These are phyloP conservation scores for Loripinus fragilis DNA, from an alignment of 2,888 invertebrate species.

Conservation along the genomic window DNA sequence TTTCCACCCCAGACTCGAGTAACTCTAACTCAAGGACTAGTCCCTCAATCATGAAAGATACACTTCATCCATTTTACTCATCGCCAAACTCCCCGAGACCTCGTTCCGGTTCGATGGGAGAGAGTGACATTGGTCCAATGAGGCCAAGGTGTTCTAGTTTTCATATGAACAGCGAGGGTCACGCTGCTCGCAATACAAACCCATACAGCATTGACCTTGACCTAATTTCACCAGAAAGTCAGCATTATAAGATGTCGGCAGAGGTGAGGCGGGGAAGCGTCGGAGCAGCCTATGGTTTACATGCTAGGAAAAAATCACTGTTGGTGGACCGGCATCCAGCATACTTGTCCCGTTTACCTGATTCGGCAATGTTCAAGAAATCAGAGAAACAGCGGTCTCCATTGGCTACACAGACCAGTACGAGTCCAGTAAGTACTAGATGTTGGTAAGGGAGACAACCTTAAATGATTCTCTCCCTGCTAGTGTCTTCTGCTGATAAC, in stretches of 20 bases:
- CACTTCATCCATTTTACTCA: slow-evolving; percentile 66
- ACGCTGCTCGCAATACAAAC: slow-evolving; percentile 67
- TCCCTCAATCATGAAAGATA: slow-evolving; percentile 66
- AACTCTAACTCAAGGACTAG: slow-evolving; percentile 69
- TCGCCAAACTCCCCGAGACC: slow-evolving; percentile 70
- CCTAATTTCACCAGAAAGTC: slow-evolving; percentile 60
- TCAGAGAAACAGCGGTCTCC: slow-evolving; percentile 59
- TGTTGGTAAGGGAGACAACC: too few relatives aligned
- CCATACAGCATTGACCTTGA: slow-evolving; percentile 54
- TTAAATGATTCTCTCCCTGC: too few relatives aligned
- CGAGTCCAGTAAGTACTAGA: slow-evolving; percentile 1
- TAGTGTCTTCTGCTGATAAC: too few relatives aligned
- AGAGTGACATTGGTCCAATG: slow-evolving; percentile 70
- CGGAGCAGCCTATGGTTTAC: slow-evolving; percentile 74
- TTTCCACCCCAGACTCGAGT: slow-evolving; percentile 69
- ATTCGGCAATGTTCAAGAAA: slow-evolving; percentile 51
- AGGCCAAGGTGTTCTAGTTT: slow-evolving; percentile 78
- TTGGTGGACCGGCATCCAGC: slow-evolving; percentile 74
- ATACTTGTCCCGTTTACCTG: slow-evolving; percentile 64
- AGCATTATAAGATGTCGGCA: slow-evolving; percentile 66
- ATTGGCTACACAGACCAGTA: slow-evolving; percentile 32
- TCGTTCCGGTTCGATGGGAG: slow-evolving; percentile 74
- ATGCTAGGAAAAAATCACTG: slow-evolving; percentile 72
- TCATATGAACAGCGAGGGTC: slow-evolving; percentile 76
- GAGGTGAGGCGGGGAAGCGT: slow-evolving; percentile 78